A percentile compares a stretch with the other conserved stretches of the same genome.
phyloP scores from a whole-genome alignment of 2,797 vertebrate genomes.

The Protosalanx chinensis region DNA sequence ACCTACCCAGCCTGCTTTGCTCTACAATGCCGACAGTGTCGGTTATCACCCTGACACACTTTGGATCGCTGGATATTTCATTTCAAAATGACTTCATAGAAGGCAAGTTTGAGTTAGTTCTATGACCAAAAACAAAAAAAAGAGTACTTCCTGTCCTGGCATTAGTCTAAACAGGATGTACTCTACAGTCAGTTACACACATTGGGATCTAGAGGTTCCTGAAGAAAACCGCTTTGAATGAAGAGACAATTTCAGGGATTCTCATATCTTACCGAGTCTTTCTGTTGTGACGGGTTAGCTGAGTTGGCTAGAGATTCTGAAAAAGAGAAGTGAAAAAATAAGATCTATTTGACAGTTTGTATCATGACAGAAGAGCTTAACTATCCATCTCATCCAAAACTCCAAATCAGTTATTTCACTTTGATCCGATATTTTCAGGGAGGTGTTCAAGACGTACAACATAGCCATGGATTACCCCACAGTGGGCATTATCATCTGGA shows the following conservation, averaged over 20 bases:
- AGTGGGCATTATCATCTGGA: slow-evolving; percentile 87
- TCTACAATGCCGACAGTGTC: background rate
- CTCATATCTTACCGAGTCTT: no score
- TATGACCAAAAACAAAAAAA: no score
- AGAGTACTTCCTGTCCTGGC: no score
- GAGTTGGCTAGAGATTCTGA: no score
- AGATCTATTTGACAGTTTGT: background rate
- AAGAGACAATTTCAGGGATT: no score
- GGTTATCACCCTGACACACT: background rate
- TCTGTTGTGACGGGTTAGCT: no score
- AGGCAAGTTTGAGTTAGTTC: no score
- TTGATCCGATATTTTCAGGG: slow-evolving; percentile 63
- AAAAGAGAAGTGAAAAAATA: no score
- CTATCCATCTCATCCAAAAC: background rate
- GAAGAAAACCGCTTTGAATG: no score
- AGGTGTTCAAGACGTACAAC: slow-evolving; percentile 92
- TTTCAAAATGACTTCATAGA: background rate
- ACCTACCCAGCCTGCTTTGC: background rate
- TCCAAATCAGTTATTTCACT: background rate
- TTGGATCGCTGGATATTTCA: background rate
- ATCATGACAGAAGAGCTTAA: background rate
- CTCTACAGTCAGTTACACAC: no score
- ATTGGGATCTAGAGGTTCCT: no score
- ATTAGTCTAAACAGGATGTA: no score
- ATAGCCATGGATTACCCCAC: slow-evolving; percentile 94